Base-by-base conservation (phyloP, 2,888 invertebrate genomes). In the Plagodis dolabraria region DNA sequence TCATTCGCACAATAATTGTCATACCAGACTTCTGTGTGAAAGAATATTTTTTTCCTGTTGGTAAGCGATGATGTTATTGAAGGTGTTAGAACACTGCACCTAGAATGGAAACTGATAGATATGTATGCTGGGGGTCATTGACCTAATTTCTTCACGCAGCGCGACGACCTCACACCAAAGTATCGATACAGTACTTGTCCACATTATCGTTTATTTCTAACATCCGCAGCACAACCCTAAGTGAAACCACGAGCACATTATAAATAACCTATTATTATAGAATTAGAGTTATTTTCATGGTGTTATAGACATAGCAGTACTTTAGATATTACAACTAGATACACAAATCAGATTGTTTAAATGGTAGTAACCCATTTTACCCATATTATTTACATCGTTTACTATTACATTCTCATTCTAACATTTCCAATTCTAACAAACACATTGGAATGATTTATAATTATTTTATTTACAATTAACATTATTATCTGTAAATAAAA, bases 381-480 rank as follows among this genome's bases (percentile, higher is more conserved):
- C 74, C 79, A 43, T 12, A 43, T 77, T 86, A 84, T 78, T 74
- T 77, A 80, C 78, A 82, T 71, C 64, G 68, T 68, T 76, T 75
- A 77, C 58, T 48, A 48, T 35, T 36, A 45, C 35, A 51, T 47
- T 48, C 53, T 45, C 45, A 64, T 70, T 62, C 79, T 77, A 82
- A 75, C 81, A 80, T 84, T 82, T 83, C 79, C 83, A 76, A 76
- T 68, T 71, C 75, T 71, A 72, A 74, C 75, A 68, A 74, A 74
- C 76, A 76, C 82, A 80, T 75, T 89, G 89, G 89, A 90, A 90
- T 90, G 89, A 80, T 86, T 82, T 73, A 64, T 68, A 67, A 63
- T 73, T 73, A 74, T 73, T 73, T 75, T 71, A 79, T 76, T 77
- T 77, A 79, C 79, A 80, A 71, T 67, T 57, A 69, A 65, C 70